These are phyloP conservation scores for Melanotaenia pygmaea DNA, from an alignment of 2,797 vertebrate species.

Conservation along the genomic window DNA sequence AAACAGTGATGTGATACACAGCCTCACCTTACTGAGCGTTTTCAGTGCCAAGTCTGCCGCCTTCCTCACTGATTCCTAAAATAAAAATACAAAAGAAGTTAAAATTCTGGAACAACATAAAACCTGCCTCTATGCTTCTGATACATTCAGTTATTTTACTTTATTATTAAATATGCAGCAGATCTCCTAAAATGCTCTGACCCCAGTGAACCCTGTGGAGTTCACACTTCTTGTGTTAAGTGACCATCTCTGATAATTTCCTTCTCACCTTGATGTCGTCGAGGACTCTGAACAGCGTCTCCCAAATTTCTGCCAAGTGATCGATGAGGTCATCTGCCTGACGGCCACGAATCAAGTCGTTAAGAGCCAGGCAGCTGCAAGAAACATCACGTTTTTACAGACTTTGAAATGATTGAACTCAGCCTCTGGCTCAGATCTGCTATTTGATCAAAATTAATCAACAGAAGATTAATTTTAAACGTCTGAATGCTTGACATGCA, in stretches of 20 bases:
- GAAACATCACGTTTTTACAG: neutral
- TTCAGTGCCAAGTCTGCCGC: conserved; percentile 95
- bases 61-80: conserved; percentile 96
- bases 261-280: conserved; percentile 96
- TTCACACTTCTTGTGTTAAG: neutral
- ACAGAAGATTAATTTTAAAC: too few species aligned
- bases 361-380: conserved; percentile 94
- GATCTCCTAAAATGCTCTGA: neutral
- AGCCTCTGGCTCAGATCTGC: too few species aligned
- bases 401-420: too few species aligned
- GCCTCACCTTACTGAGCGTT: conserved; percentile 95
- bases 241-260: neutral
- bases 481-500: too few species aligned
- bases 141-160: too few species aligned
- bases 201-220: neutral
- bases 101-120: neutral
- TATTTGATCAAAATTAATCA: too few species aligned
- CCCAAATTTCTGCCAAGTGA: conserved; percentile 95
- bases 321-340: conserved; percentile 93
- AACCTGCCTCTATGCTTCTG: too few species aligned
- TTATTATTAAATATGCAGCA: neutral
- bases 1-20: too few species aligned
- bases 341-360: conserved; percentile 93
- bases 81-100: conserved; percentile 14
- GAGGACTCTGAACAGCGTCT: conserved; percentile 95